A percentile compares a stretch with the other conserved stretches of the same genome.
Evolutionary conservation across 1,140 invertebrate genomes (phyloP).

Genomic region (Maconellicoccus hirsutus): DNA sequence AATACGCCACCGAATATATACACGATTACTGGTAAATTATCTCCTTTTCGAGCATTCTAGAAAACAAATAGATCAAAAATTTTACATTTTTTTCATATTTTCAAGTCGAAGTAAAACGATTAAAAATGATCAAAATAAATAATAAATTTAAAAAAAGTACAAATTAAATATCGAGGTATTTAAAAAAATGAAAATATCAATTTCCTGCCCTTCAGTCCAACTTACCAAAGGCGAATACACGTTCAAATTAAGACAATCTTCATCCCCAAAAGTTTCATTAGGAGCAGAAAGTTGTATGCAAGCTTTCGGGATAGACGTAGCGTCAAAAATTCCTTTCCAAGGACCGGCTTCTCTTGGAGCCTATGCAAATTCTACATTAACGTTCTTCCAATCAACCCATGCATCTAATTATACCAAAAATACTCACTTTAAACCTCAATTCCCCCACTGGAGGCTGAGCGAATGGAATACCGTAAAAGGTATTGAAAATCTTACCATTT

Average conservation of each 20-base stretch:
- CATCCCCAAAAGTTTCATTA: background rate
- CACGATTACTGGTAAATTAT: conserved; percentile 37
- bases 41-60: background rate
- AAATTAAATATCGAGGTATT: no score
- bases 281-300: background rate
- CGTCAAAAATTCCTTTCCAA: conserved; percentile 24
- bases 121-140: no score
- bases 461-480: conserved; percentile 87
- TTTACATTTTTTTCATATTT: background rate
- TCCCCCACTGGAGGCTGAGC: conserved; percentile 69
- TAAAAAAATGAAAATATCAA: background rate
- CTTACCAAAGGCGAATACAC: conserved; percentile 30
- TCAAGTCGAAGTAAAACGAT: no score
- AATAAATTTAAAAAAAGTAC: no score
- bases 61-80: no score
- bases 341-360: background rate
- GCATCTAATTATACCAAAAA: no score
- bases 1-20: conserved; percentile 45
- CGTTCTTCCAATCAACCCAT: no score
- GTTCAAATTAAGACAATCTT: conserved; percentile 31
- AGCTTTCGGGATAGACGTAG: background rate
- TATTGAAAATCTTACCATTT: conserved; percentile 31
- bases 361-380: no score
- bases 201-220: no score
- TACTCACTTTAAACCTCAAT: conserved; percentile 68